Evolutionary conservation across 2,888 invertebrate genomes (phyloP).

Genomic region (Nomada fabriciana): DNA sequence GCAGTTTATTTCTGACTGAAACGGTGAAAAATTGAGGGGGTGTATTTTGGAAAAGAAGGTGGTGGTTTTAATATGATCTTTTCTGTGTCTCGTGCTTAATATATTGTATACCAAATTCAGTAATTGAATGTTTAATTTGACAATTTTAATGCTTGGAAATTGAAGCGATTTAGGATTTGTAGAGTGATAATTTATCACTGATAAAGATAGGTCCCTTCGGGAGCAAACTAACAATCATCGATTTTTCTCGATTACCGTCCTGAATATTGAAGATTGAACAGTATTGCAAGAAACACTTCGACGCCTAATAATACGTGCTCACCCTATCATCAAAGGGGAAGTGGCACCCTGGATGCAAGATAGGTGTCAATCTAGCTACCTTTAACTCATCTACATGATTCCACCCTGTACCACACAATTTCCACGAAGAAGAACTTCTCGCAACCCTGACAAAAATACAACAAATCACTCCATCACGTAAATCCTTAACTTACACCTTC

Average conservation of each 20-base stretch:
- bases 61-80: too few relatives aligned
- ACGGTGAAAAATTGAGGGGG: too few relatives aligned
- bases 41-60: too few relatives aligned
- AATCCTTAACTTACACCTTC: not conserved
- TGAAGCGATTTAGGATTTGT: not conserved
- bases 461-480: constrained; percentile 4
- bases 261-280: not conserved
- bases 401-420: not conserved
- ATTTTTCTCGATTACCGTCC: not conserved
- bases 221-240: not conserved
- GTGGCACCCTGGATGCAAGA: not conserved
- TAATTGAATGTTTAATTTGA: too few relatives aligned
- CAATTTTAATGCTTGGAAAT: not conserved
- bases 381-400: constrained; percentile 12
- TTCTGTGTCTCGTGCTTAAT: too few relatives aligned
- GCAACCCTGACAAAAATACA: not conserved
- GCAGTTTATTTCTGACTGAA: too few relatives aligned
- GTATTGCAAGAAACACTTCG: not conserved
- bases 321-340: not conserved
- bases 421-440: not conserved
- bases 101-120: too few relatives aligned
- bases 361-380: constrained; percentile 19
- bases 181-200: not conserved
- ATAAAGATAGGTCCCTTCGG: not conserved
- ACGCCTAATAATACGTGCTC: constrained; percentile 1